A percentile compares a stretch with the other conserved stretches of the same genome.
phyloP scores from a whole-genome alignment of 2,797 vertebrate genomes.

The Sebastolobus alascanus region DNA sequence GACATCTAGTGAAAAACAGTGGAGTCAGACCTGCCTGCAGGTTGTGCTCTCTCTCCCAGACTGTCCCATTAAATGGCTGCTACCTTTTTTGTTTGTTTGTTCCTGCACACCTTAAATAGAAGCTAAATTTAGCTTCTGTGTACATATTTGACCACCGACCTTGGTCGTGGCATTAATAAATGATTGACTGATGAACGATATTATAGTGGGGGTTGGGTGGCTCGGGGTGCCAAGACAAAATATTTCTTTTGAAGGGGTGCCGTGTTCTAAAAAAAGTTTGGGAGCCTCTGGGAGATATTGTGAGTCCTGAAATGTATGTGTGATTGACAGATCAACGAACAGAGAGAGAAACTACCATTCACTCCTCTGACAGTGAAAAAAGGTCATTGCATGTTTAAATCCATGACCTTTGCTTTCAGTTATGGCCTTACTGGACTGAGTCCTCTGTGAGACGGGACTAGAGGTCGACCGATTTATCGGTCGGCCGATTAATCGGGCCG shows the following conservation, averaged over 20 bases:
- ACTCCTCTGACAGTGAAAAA: constrained; percentile 46
- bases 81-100: no score
- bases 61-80: no score
- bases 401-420: constrained; percentile 50
- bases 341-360: constrained; percentile 3
- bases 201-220: neutral
- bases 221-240: neutral
- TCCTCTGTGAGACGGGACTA: constrained; percentile 27
- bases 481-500: no score
- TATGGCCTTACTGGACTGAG: constrained; percentile 15
- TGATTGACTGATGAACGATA: no score
- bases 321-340: neutral
- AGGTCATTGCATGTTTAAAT: constrained; percentile 61
- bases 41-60: no score
- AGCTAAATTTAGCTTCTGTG: neutral
- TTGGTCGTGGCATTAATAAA: no score
- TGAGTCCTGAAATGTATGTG: neutral
- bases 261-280: neutral
- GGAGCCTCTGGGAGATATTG: neutral
- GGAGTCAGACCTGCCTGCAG: neutral
- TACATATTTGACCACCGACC: neutral
- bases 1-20: neutral
- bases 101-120: neutral
- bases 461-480: no score
- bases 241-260: neutral